A percentile compares a stretch with the other conserved stretches of the same genome.
Conservation (phyloP, 1,140 invertebrate genomes). For the Tribolium castaneum region DNA sequence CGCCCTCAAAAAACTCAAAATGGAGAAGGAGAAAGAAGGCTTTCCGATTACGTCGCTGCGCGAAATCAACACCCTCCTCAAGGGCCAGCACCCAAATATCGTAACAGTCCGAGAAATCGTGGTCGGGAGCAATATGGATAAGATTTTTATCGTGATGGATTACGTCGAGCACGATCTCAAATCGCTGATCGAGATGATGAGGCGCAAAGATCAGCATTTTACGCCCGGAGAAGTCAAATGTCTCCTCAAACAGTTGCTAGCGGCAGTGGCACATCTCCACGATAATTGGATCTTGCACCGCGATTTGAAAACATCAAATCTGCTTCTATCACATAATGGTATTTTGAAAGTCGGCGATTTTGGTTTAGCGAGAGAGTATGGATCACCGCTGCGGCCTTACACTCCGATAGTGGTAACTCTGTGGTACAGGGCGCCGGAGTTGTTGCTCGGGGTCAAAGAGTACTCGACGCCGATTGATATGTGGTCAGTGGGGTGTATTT, state of each 20-base stretch:
- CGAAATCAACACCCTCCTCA: conserved; percentile 98
- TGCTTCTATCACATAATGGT: conserved; percentile 94
- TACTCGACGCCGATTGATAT: conserved; percentile 98
- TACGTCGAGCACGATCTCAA: conserved; percentile 99
- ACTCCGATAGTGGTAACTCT: conserved; percentile 98
- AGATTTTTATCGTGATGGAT: conserved; percentile 99
- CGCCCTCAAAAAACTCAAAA: conserved; percentile 97
- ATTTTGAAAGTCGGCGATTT: conserved; percentile 95
- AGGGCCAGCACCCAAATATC: conserved; percentile 96
- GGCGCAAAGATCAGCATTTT: conserved; percentile 90
- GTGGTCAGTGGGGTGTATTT: conserved; percentile 99
- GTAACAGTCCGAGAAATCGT: conserved; percentile 99
- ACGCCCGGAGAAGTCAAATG: conserved; percentile 96
- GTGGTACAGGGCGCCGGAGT: conserved; percentile 96
- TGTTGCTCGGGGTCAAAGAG: conserved; percentile 85
- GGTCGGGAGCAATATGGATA: conserved; percentile 99
- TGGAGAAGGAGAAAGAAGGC: conserved; percentile 99
- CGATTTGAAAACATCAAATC: conserved; percentile 98
- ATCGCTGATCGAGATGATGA: conserved; percentile 98
- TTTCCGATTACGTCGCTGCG: conserved; percentile 98
- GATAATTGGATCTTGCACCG: conserved; percentile 99
- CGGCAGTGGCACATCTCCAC: conserved; percentile 93
- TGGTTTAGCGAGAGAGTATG: conserved; percentile 97
- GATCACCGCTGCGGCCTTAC: conserved; percentile 95
- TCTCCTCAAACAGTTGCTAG: conserved; percentile 90